phyloP scores from a whole-genome alignment of 2,888 invertebrate genomes.

The Ochropleura plecta region DNA sequence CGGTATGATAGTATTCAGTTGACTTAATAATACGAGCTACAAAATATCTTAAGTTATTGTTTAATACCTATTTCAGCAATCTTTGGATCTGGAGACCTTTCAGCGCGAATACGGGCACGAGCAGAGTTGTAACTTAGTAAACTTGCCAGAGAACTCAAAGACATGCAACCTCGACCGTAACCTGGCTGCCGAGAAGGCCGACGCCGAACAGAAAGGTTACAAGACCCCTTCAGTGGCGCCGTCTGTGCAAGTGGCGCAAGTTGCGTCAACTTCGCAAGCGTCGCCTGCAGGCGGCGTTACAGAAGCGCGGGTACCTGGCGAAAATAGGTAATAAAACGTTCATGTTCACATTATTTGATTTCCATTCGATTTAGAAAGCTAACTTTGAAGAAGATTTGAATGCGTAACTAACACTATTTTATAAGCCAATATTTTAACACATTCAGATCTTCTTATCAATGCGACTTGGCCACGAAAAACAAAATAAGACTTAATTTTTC shows the following conservation, averaged over 20 bases:
- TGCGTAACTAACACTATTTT: too few species aligned
- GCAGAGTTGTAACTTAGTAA: conserved; percentile 66
- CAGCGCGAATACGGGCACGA: conserved; percentile 74
- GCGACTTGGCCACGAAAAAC: not conserved
- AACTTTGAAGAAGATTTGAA: not conserved
- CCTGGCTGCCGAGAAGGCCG: conserved; percentile 71
- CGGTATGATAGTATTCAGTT: not conserved
- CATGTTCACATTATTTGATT: not conserved
- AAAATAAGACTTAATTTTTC: not conserved
- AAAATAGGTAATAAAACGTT: conserved; percentile 16
- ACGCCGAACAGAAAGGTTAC: conserved; percentile 41
- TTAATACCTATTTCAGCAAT: conserved; percentile 72
- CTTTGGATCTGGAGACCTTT: conserved; percentile 78
- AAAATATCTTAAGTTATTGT: not conserved
- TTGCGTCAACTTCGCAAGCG: not conserved
- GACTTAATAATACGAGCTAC: not conserved
- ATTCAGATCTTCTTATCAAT: not conserved
- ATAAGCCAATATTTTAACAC: not conserved
- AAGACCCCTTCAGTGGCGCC: conserved; percentile 26
- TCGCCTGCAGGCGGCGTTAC: not conserved
- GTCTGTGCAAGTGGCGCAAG: conserved; percentile 21
- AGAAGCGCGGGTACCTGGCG: conserved; percentile 31
- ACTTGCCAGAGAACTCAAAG: conserved; percentile 69
- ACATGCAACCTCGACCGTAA: conserved; percentile 78
- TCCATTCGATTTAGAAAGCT: not conserved